Percentiles rank a stretch among this genome's conserved stretches.
Evolutionary conservation across 2,888 invertebrate species (phyloP).

Genomic region (Acheta domesticus): DNA sequence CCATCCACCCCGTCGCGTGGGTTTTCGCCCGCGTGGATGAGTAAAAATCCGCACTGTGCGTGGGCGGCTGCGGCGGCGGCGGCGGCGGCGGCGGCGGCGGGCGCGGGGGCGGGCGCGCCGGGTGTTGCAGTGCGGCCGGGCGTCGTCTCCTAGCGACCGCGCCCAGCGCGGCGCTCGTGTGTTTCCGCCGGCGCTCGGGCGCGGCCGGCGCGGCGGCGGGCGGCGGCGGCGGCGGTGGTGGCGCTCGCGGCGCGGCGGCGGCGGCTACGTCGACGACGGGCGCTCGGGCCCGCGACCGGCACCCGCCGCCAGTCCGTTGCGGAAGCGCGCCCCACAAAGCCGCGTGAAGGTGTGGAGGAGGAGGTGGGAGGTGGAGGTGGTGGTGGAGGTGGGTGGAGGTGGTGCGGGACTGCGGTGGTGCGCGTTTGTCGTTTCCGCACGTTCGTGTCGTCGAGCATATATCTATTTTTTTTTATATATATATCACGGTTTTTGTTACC

Average conservation of each 20-base stretch:
- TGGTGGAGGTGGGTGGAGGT: background rate
- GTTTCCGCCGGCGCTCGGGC: background rate
- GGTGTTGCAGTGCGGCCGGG: conserved; percentile 4
- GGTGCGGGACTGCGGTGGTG: background rate
- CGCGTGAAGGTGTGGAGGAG: background rate
- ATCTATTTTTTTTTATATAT: too few species aligned
- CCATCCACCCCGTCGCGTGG: too few species aligned
- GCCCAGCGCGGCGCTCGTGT: background rate
- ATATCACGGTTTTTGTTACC: too few species aligned
- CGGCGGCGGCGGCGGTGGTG: background rate
- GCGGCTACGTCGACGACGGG: background rate
- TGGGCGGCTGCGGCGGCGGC: background rate
- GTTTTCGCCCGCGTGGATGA: too few species aligned
- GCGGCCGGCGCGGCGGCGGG: background rate
- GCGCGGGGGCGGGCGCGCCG: background rate
- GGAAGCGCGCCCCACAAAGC: background rate
- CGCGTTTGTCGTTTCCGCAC: too few species aligned
- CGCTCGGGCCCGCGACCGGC: background rate
- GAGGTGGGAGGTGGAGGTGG: background rate
- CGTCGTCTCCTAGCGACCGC: background rate
- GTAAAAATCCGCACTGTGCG: background rate
- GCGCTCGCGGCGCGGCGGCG: background rate
- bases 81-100: too few species aligned
- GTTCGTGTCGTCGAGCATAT: too few species aligned
- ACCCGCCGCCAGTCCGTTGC: background rate